Evolutionary conservation across 2,113 vertebrate genomes (phyloP), one percentile per base, ranked within the genome.

Genomic region (Petrocephalus microphthalmus): DNA sequence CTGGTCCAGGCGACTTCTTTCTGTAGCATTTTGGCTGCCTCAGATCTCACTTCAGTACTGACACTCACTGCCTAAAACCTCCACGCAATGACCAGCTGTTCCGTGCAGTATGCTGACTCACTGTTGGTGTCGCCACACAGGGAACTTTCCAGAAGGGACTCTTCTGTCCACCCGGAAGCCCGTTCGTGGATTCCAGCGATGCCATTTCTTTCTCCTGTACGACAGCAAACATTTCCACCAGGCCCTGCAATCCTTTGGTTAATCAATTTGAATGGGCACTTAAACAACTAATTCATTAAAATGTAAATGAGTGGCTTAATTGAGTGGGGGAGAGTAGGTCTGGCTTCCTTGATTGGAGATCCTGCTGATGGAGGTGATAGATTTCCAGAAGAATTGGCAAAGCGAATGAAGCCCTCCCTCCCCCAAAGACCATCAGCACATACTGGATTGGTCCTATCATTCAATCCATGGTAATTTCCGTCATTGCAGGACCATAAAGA

Each of bases 261-360:
- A 87, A 88, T 90, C 84, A 87, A 83, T 88, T 88, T 87, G 22
- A 89, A 87, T 42, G 57, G 37, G 11, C 60, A 54, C 54, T 88
- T 88, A 82, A 84, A 88, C 71, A 52, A 49, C 53, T 64, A 86
- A 88, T 84, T 92, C 88, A 91, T 91, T 92, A 92, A 90, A 92
- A 90, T 90, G 89, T 89, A 88, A 91, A 91, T 91, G 57, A 88
- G 87, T 89, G 42, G 57, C 84, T 88, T 89, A 89, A 90, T 88
- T 91, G 53, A 15, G 78, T 52, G 22, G 51, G 22, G 89, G 89
- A 82, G 7, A 56, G 86, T 17, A 8, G 51, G 37, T 53, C 71
- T n/a, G 78, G 22, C n/a, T 52, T 37, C 11, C 45, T 22, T 42
- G 57, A 29, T 67, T 51, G 33, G 53, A 57, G 67, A 86, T 86